Evolutionary conservation across 1,140 invertebrate species (phyloP).

Genomic region (Lucilia sericata): DNA sequence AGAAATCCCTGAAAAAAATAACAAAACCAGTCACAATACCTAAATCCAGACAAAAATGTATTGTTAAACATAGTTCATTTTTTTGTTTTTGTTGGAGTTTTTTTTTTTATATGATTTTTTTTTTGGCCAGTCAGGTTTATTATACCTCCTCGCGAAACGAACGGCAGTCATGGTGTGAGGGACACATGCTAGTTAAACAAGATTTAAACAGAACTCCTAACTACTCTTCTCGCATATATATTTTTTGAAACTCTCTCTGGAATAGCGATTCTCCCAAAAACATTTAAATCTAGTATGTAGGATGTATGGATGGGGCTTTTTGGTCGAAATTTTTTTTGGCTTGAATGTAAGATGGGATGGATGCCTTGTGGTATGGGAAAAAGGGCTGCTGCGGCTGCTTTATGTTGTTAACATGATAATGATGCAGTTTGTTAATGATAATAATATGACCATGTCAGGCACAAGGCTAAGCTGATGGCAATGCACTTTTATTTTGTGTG

Average conservation of each 20-base stretch:
- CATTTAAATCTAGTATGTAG: not conserved
- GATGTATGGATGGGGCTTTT: not conserved
- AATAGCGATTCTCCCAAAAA: not conserved
- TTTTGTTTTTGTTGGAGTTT: not conserved
- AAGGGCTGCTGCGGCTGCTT: constrained; percentile 26
- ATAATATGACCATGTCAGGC: constrained; percentile 40
- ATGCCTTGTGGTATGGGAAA: not conserved
- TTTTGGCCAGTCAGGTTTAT: constrained; percentile 13
- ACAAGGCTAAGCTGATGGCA: constrained; percentile 43
- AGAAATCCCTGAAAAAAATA: not conserved
- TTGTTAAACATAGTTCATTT: not conserved
- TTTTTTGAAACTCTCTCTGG: too few relatives aligned
- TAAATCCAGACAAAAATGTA: constrained; percentile 26
- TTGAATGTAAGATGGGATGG: too few relatives aligned
- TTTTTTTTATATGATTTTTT: constrained; percentile 16
- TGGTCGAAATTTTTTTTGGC: too few relatives aligned
- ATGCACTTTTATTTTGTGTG: constrained; percentile 33
- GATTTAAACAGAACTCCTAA: constrained; percentile 6
- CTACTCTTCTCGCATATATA: not conserved
- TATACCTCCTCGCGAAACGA: not conserved
- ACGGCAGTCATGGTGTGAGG: constrained; percentile 4
- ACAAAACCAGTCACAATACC: constrained; percentile 11
- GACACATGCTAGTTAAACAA: constrained; percentile 41
- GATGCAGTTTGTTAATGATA: constrained; percentile 27
- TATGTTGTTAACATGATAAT: constrained; percentile 33